Evolutionary conservation across 2,113 vertebrate genomes (phyloP).

Genomic region (Cryptomyrus ogoouensis): DNA sequence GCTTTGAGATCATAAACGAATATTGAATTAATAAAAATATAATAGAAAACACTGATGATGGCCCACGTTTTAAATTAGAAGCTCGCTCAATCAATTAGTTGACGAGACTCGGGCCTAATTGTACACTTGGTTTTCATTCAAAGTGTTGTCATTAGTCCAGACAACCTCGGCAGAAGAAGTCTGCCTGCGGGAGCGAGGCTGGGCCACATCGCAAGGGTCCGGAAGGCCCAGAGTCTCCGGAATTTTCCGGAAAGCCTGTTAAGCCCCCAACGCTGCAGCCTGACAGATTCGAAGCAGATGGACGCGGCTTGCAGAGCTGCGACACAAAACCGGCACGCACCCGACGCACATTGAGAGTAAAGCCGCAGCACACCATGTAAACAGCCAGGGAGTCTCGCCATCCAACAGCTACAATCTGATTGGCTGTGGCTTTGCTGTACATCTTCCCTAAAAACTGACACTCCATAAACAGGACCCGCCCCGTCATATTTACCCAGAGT

Average conservation of each 20-base stretch:
- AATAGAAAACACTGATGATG: not conserved
- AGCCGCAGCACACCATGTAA: not conserved
- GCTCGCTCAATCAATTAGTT: not conserved
- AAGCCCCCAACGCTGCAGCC: not conserved
- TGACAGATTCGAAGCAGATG: constrained; percentile 16
- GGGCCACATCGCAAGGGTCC: not conserved
- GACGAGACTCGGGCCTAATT: not conserved
- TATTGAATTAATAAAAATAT: not conserved
- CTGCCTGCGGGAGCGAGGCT: not conserved
- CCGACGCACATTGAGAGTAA: not conserved
- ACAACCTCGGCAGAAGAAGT: not conserved
- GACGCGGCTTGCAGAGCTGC: too few relatives aligned
- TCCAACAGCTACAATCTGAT: not conserved
- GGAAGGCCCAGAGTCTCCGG: not conserved
- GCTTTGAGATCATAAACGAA: not conserved
- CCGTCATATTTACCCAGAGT: not conserved
- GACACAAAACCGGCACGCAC: not conserved
- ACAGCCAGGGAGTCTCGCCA: not conserved
- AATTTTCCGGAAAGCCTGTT: not conserved
- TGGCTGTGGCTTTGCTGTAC: not conserved
- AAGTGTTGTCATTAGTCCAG: not conserved
- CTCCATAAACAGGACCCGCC: not conserved
- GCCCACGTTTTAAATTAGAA: not conserved
- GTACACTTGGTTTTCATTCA: not conserved
- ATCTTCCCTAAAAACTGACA: not conserved